Base-by-base conservation (phyloP, 1,140 invertebrate genomes). In the Thaumatotibia leucotreta region DNA sequence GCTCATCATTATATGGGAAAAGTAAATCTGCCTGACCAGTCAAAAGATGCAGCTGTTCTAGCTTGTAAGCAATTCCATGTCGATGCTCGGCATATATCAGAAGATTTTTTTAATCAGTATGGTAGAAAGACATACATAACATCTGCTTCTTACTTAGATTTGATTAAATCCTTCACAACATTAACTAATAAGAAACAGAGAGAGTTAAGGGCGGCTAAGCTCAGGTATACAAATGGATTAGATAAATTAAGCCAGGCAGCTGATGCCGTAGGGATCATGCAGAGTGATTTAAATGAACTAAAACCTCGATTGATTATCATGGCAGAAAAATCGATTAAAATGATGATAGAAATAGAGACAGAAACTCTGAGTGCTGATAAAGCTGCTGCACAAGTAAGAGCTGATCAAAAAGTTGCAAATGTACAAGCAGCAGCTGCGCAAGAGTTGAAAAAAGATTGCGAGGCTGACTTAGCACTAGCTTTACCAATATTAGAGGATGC, bases 401-500 rank as follows among this genome's bases (percentile, higher is more conserved):
- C 95, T 74, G 98, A 99, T 84, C 97, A 99, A 92, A 95, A 96
- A 78, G 94, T 96, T 10, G 98, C 97, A n/a, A 97, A 97, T 71
- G 93, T 95, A 35, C 97, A 99, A 89, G 97, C 97, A 0, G 95
- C 96, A 63, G 95, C 96, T 31, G 95, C 97, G 0, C 94, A 95
- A 80, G 93, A 93, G 35, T 83, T 98, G 6, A 98, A 98, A 86
- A 93, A 94, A 67, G 97, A 99, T 80, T 99, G 97, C 88, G 97
- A 98, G 91, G 95, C 95, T 62, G 98, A 99, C 89, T 91, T 99
- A 67, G 96, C 97, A 8, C 93, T 96, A 73, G 97, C 97, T 20
- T 94, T 98, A 73, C 98, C 98, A 1, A 95, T 97, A 66, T 91
- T 99, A 11, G 96, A 98, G 81, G 96, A 95, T 69, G 95, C 95